Evolutionary conservation across 2,888 invertebrate genomes (phyloP), one percentile per base, ranked within the genome.

Genomic region (Mesopsocus fuscifrons): DNA sequence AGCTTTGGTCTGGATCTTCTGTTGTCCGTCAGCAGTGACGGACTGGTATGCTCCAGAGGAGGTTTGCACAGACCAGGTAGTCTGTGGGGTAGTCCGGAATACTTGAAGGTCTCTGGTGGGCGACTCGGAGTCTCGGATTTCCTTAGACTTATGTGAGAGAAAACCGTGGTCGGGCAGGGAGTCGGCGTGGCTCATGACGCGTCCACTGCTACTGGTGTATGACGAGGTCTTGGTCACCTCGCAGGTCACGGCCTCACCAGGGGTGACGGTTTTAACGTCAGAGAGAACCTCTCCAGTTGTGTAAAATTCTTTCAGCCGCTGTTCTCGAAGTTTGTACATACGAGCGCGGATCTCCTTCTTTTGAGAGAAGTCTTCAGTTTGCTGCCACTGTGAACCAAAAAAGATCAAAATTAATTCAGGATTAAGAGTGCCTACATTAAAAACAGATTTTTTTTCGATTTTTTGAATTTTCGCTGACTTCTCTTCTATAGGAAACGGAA

Each of bases 261-360:
- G 34, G 20, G 38, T 38, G 9, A 38, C 38, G 59, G 58, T 49
- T 34, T 52, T 49, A 26, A 54, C 51, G 49, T 55, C 52, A 13
- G 41, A 45, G 13, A 52, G 42, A 2, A 58, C 55, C 56, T 69
- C 69, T 42, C 63, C 65, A 41, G 59, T 60, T 42, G 69, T 71
- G 65, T 83, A 83, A 51, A 81, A 74, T 60, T 76, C 74, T 55
- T 74, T 72, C 54, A 84, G 66, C 47, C 82, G 71, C 55, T 77
- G 74, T 59, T 88, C 87, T 35, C 85, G 72, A 58, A 88, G 66
- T 52, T 77, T 77, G 60, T 80, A 84, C 76, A 84, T 80, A 63
- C 85, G 76, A 35, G 81, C 71, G 47, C 88, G 74, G 54, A 89
- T 87, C 62, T 84, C 81, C 59, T 84, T 84, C 63, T 85, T 83